A percentile compares a stretch with the other conserved stretches of the same genome.
Evolutionary conservation across 2,113 vertebrate species (phyloP).

Genomic region (Hydrochoerus hydrochaeris): DNA sequence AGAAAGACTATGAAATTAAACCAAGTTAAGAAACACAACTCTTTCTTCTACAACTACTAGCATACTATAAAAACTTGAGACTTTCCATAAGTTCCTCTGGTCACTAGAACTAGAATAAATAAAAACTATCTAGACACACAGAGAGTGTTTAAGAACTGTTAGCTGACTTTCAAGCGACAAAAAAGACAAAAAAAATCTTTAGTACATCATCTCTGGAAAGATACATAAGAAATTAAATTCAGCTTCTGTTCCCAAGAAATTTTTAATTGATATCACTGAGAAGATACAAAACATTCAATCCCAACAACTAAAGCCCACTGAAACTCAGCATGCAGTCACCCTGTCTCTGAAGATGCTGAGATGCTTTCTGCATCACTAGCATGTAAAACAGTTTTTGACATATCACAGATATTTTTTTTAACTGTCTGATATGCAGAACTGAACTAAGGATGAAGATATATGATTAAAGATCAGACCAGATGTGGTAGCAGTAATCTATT

Average conservation of each 20-base stretch:
- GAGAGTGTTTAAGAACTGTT: background rate
- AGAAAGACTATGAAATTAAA: conserved; percentile 41
- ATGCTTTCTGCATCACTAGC: background rate
- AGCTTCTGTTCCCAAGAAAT: conserved; percentile 27
- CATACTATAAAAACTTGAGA: conserved; percentile 25
- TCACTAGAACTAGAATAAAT: background rate
- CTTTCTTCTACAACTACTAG: background rate
- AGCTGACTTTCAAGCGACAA: conserved; percentile 17
- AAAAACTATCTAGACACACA: background rate
- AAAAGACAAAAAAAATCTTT: background rate
- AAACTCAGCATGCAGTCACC: background rate
- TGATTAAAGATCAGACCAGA: background rate
- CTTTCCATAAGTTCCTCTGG: conserved; percentile 1
- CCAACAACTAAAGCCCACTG: background rate
- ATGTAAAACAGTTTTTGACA: background rate
- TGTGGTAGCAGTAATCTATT: background rate
- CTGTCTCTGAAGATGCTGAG: background rate
- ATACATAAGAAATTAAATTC: conserved; percentile 56
- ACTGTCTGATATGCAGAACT: background rate
- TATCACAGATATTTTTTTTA: background rate
- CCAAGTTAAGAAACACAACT: conserved; percentile 17
- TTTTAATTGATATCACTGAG: background rate
- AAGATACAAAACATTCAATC: conserved; percentile 9
- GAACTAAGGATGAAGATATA: background rate
- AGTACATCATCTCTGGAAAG: conserved; percentile 34